Percentiles rank a stretch among this genome's conserved stretches.
Conservation (phyloP, 2,113 vertebrate species). For the Colistium nudipinnis region DNA sequence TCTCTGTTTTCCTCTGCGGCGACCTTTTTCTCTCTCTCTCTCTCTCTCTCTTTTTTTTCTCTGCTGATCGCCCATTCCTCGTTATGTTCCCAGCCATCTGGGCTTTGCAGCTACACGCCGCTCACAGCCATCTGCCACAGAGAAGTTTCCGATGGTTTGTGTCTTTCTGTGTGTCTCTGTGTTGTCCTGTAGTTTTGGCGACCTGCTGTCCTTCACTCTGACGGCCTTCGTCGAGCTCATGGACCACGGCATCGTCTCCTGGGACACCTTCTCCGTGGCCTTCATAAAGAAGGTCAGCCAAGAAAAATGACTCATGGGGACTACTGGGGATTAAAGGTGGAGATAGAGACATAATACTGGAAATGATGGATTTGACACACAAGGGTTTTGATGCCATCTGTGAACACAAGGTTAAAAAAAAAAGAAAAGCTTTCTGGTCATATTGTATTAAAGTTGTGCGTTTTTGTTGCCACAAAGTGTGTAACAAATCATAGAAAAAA, state of each 20-base stretch:
- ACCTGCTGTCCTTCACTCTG: slow-evolving; percentile 97
- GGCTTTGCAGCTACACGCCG: slow-evolving; percentile 42
- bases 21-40: neutral
- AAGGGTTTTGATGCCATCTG: neutral
- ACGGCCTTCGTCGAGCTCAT: slow-evolving; percentile 99
- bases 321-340: neutral
- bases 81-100: slow-evolving; percentile 48
- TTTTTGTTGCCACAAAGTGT: neutral
- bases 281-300: slow-evolving; percentile 97
- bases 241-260: slow-evolving; percentile 98
- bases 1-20: no score
- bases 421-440: neutral
- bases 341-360: neutral
- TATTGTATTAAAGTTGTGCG: neutral
- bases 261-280: slow-evolving; percentile 99
- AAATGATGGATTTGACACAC: neutral
- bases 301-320: slow-evolving; percentile 16
- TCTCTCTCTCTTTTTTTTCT: neutral
- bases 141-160: slow-evolving; percentile 70
- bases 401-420: neutral
- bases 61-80: slow-evolving; percentile 49
- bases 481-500: neutral
- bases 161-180: slow-evolving; percentile 65
- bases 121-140: slow-evolving; percentile 38
- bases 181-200: slow-evolving; percentile 91